phyloP scores from a whole-genome alignment of 1,140 invertebrate species.

The Brachionus rubens region DNA sequence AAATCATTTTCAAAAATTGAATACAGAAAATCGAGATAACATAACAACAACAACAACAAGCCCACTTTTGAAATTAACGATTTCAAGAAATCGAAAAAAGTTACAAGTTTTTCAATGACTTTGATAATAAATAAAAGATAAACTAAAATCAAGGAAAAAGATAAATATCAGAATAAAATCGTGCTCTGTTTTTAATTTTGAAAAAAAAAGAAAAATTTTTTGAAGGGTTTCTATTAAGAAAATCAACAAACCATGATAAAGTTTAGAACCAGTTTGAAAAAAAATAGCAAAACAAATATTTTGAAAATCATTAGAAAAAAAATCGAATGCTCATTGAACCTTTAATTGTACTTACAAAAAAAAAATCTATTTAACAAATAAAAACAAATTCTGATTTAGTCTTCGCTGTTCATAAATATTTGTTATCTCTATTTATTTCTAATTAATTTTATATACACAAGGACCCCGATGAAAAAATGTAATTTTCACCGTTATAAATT shows the following conservation, averaged over 20 bases:
- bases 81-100: no score
- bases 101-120: conserved; percentile 10
- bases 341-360: conserved; percentile 26
- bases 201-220: background rate
- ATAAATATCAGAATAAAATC: background rate
- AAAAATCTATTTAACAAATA: conserved; percentile 33
- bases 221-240: conserved; percentile 33
- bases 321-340: conserved; percentile 20
- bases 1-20: no score
- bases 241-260: conserved; percentile 35
- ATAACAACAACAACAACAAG: no score
- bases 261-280: conserved; percentile 36
- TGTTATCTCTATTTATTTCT: no score
- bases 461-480: no score
- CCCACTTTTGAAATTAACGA: no score
- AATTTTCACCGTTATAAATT: no score
- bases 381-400: conserved; percentile 34
- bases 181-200: no score
- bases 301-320: conserved; percentile 24
- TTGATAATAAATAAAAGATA: conserved; percentile 42
- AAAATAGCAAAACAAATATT: background rate
- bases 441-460: no score
- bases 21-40: no score
- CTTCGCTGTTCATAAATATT: no score
- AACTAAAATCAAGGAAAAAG: conserved; percentile 34